A percentile compares a stretch with the other conserved stretches of the same genome.
Evolutionary conservation across 2,113 vertebrate species (phyloP).

Genomic region (Xiphias gladius): DNA sequence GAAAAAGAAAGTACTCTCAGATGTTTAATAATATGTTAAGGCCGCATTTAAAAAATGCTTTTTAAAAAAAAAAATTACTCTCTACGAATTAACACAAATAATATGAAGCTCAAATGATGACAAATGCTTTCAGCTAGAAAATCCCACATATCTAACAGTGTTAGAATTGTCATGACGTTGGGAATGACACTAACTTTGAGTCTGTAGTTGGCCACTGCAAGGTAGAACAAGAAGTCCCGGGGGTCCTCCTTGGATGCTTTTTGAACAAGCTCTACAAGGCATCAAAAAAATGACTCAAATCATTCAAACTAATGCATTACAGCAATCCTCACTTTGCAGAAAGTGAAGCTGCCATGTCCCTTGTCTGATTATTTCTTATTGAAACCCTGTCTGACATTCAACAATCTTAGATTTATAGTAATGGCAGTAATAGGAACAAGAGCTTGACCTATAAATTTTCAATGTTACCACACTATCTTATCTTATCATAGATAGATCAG

Average conservation of each 20-base stretch:
- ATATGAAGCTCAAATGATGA: neutral
- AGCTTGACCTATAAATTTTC: too few species aligned
- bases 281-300: neutral
- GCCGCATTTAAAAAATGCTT: neutral
- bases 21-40: neutral
- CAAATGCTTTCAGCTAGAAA: neutral
- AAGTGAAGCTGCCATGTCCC: too few species aligned
- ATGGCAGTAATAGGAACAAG: too few species aligned
- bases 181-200: constrained; percentile 85
- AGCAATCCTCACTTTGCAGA: neutral
- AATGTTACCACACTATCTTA: too few species aligned
- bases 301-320: neutral
- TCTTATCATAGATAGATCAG: too few species aligned
- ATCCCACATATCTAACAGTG: neutral
- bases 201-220: constrained; percentile 91
- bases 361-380: neutral
- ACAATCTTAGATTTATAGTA: too few species aligned
- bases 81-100: neutral
- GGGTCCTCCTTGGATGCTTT: constrained; percentile 90
- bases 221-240: constrained; percentile 91
- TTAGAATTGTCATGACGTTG: neutral
- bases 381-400: neutral
- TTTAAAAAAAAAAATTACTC: neutral
- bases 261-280: constrained; percentile 86
- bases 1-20: neutral